Conservation (phyloP, 2,113 vertebrate genomes). For the Rallus limicola region DNA sequence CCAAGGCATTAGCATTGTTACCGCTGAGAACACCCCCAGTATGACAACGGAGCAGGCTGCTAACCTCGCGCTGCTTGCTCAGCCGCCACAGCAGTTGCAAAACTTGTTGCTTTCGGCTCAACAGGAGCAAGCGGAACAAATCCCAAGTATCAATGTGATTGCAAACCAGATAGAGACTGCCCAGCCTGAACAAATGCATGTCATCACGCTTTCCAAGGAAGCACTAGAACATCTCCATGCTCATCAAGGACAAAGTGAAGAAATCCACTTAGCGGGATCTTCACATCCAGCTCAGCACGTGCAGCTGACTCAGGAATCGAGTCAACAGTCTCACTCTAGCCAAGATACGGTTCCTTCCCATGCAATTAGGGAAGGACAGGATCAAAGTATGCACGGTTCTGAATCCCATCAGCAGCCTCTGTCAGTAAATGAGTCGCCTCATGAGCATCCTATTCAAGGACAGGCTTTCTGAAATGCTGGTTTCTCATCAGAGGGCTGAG, state of each 20-base stretch:
- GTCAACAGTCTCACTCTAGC: slow-evolving; percentile 69
- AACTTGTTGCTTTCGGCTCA: slow-evolving; percentile 83
- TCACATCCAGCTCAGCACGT: slow-evolving; percentile 70
- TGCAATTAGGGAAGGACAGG: slow-evolving; percentile 64
- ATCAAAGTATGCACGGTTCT: slow-evolving; percentile 68
- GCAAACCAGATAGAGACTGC: slow-evolving; percentile 76
- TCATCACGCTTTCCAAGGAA: slow-evolving; percentile 93
- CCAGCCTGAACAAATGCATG: slow-evolving; percentile 87
- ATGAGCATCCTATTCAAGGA: slow-evolving; percentile 74
- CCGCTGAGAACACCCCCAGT: slow-evolving; percentile 70
- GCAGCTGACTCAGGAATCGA: slow-evolving; percentile 67
- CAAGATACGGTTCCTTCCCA: slow-evolving; percentile 66
- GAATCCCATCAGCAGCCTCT: slow-evolving; percentile 72
- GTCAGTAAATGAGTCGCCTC: slow-evolving; percentile 76
- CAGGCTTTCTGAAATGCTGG: slow-evolving; percentile 74
- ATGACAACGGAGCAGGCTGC: slow-evolving; percentile 69
- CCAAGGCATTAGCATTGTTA: slow-evolving; percentile 87
- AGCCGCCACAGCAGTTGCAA: slow-evolving; percentile 81
- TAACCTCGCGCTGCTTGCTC: slow-evolving; percentile 84
- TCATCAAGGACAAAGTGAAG: slow-evolving; percentile 76
- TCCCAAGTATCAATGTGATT: slow-evolving; percentile 83
- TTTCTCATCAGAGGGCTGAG: slow-evolving; percentile 69
- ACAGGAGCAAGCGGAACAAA: slow-evolving; percentile 77
- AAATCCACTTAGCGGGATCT: slow-evolving; percentile 60
- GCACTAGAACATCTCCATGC: slow-evolving; percentile 87